Conservation (phyloP, 2,888 invertebrate species). For the Nipponacmea schrenckii region DNA sequence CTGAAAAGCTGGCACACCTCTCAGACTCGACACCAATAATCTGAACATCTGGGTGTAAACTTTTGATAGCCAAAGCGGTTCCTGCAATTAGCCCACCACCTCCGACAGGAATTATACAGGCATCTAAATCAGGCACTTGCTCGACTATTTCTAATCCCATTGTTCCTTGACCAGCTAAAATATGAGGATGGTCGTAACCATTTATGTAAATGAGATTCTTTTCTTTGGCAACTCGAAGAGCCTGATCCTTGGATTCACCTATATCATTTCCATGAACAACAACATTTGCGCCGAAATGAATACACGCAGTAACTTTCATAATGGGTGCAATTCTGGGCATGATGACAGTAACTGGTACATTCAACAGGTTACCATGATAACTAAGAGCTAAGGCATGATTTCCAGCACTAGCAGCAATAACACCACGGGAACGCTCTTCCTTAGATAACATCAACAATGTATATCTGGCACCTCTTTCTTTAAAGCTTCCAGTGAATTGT, state of each 20-base stretch:
- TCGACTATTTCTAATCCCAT: constrained; percentile 92
- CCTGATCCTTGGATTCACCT: constrained; percentile 84
- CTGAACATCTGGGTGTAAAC: constrained; percentile 82
- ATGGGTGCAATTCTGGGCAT: constrained; percentile 95
- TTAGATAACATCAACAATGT: constrained; percentile 80
- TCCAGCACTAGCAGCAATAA: constrained; percentile 92
- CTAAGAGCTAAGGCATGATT: constrained; percentile 90
- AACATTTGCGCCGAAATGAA: constrained; percentile 85
- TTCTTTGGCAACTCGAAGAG: constrained; percentile 80
- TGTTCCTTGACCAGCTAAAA: constrained; percentile 95
- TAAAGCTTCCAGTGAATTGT: constrained; percentile 93
- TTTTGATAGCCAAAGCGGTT: constrained; percentile 88
- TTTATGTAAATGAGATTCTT: constrained; percentile 84
- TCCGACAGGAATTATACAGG: constrained; percentile 90
- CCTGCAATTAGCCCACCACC: constrained; percentile 95
- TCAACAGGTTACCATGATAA: constrained; percentile 80
- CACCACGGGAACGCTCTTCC: constrained; percentile 72
- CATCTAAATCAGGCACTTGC: constrained; percentile 88
- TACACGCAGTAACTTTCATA: constrained; percentile 93
- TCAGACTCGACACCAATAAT: constrained; percentile 94
- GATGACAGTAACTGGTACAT: constrained; percentile 78
- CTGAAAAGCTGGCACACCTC: constrained; percentile 86
- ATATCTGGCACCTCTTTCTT: constrained; percentile 92
- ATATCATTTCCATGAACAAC: constrained; percentile 85
- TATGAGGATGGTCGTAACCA: constrained; percentile 96